phyloP scores from a whole-genome alignment of 1,140 invertebrate species.

The Eumeta japonica region DNA sequence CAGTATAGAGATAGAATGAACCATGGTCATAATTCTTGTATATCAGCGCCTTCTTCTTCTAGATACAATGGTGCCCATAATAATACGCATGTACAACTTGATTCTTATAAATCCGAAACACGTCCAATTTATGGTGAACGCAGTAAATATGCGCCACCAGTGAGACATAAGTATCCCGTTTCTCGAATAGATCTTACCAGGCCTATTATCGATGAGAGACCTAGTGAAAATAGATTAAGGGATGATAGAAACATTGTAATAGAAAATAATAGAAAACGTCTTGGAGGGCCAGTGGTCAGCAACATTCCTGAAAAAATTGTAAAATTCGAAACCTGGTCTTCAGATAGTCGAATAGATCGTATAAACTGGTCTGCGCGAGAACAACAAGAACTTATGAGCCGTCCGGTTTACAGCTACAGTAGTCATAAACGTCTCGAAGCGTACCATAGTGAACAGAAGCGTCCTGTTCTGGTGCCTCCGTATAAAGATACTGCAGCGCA shows the following conservation, averaged over 20 bases:
- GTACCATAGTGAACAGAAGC: slow-evolving; percentile 42
- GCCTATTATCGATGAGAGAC: slow-evolving; percentile 30
- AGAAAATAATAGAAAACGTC: slow-evolving; percentile 45
- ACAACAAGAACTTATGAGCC: slow-evolving; percentile 43
- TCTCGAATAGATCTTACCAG: slow-evolving; percentile 54
- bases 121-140: too few species aligned
- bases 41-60: slow-evolving; percentile 17
- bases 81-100: slow-evolving; percentile 18
- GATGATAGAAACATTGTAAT: slow-evolving; percentile 37
- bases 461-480: slow-evolving; percentile 15
- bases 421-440: slow-evolving; percentile 46
- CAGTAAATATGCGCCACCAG: too few species aligned
- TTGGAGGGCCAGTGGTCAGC: slow-evolving; percentile 34
- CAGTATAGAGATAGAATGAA: slow-evolving; percentile 41
- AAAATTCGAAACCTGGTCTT: slow-evolving; percentile 48
- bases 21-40: slow-evolving; percentile 17
- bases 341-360: slow-evolving; percentile 45
- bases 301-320: slow-evolving; percentile 53
- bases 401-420: slow-evolving; percentile 44
- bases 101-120: slow-evolving; percentile 34
- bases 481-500: slow-evolving; percentile 31
- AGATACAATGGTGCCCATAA: slow-evolving; percentile 39
- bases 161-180: slow-evolving; percentile 36
- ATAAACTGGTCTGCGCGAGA: slow-evolving; percentile 36
- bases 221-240: slow-evolving; percentile 33